Evolutionary conservation across 2,113 vertebrate genomes (phyloP), one percentile per base, ranked within the genome.

Genomic region (Dicaeum eximium): DNA sequence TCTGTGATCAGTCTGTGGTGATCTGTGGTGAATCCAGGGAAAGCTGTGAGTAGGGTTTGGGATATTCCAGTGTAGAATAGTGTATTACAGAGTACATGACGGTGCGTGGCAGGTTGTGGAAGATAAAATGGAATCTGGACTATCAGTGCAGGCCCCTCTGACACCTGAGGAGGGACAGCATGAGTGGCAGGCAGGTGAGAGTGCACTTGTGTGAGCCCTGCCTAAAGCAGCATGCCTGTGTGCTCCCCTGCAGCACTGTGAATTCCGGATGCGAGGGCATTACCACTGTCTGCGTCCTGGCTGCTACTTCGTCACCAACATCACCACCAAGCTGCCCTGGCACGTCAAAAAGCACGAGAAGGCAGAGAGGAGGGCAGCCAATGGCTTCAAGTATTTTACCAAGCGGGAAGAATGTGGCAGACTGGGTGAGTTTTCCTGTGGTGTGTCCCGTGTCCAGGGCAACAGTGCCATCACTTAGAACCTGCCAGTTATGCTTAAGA

Each of bases 271-370:
- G 99, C 98, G 99, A 16, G 99, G 99, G 42, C 99, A 99, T 97
- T 99, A 99, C 97, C 99, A 99, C 98, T 99, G 99, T 91, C 98
- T 99, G 90, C 98, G 99, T 58, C 98, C 98, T 0, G 98, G 98
- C 98, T 99, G 99, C 98, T 99, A 95, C 97, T 99, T 99, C 2
- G 99, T 99, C 96, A 99, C 99, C 79, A 99, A 99, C 98, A 99
- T 99, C 98, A 99, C 99, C 97, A 99, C 99, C 97, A 99, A 99
- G 97, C 98, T 99, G 94, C 99, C 99, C 9, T 99, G 99, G 99
- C 99, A 99, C 31, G 90, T 99, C 90, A 99, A 99, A 92, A 99
- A 99, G 90, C 99, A 99, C 0, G 99, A 99, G 98, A 99, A 99
- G 91, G 99, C 99, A 0, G 99, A 99, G 97, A 98, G 99, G 33